Conservation (phyloP, 1,140 invertebrate genomes). For the Trachelipus rathkii region DNA sequence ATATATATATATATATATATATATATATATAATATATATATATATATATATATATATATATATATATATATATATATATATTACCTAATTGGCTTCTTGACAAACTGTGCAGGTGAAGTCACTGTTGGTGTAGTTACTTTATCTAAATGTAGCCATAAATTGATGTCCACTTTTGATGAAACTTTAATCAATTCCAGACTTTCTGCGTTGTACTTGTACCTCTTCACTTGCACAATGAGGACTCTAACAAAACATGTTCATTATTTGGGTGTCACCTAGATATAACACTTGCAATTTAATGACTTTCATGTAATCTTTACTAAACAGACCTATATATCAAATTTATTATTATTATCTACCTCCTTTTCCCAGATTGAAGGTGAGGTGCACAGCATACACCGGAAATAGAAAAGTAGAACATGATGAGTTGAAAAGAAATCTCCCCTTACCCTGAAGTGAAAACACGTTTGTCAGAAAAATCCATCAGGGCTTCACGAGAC, state of each 20-base stretch:
- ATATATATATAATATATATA: constrained; percentile 22
- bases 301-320: too few species aligned
- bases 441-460: too few species aligned
- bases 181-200: neutral
- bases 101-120: neutral
- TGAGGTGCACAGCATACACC: too few species aligned
- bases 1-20: constrained; percentile 23
- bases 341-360: too few species aligned
- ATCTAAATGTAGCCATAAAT: neutral
- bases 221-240: neutral
- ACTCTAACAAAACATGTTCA: neutral
- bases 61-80: neutral
- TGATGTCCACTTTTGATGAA: neutral
- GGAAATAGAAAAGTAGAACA: too few species aligned
- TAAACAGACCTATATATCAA: too few species aligned
- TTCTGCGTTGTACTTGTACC: neutral
- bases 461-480: too few species aligned
- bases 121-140: neutral
- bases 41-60: constrained; percentile 23
- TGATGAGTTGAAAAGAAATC: too few species aligned
- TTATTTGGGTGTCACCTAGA: too few species aligned
- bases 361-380: too few species aligned
- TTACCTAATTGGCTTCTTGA: neutral
- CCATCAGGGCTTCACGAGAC: too few species aligned
- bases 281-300: too few species aligned